Conservation (phyloP, 2,888 invertebrate genomes). For the Leptothorax acervorum region DNA sequence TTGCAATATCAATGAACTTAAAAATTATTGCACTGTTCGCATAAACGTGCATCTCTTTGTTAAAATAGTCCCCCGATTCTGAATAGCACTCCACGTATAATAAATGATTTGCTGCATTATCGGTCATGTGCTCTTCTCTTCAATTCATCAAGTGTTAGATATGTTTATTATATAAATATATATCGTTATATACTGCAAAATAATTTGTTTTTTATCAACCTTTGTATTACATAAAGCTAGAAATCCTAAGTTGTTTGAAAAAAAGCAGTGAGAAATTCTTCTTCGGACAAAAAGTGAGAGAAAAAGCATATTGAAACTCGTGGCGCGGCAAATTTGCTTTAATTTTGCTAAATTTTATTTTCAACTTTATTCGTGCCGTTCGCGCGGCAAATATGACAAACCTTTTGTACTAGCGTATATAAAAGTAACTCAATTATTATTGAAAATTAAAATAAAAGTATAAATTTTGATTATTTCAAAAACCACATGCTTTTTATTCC, state of each 20-base stretch:
- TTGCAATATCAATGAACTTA: slow-evolving; percentile 27
- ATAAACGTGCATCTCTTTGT: slow-evolving; percentile 8
- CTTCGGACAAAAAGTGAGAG: too few relatives aligned
- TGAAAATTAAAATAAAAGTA: background rate
- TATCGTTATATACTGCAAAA: background rate
- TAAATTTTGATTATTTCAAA: background rate
- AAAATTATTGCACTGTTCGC: slow-evolving; percentile 23
- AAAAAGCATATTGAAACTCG: background rate
- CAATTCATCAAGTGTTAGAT: background rate
- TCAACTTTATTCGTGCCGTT: background rate
- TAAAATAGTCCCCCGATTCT: background rate
- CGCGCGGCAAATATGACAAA: background rate
- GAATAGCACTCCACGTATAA: background rate
- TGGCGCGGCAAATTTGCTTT: background rate
- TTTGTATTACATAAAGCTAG: background rate
- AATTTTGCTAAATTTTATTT: background rate
- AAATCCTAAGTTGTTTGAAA: background rate
- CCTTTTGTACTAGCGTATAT: background rate
- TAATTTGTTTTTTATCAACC: background rate
- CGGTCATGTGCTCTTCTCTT: background rate
- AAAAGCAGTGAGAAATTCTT: background rate
- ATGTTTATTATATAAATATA: background rate
- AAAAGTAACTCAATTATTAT: background rate
- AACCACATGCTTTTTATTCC: background rate
- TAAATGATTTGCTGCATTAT: background rate